Percentiles rank a stretch among this genome's conserved stretches.
Conservation (phyloP, 2,797 vertebrate species). For the Microtus californicus region DNA sequence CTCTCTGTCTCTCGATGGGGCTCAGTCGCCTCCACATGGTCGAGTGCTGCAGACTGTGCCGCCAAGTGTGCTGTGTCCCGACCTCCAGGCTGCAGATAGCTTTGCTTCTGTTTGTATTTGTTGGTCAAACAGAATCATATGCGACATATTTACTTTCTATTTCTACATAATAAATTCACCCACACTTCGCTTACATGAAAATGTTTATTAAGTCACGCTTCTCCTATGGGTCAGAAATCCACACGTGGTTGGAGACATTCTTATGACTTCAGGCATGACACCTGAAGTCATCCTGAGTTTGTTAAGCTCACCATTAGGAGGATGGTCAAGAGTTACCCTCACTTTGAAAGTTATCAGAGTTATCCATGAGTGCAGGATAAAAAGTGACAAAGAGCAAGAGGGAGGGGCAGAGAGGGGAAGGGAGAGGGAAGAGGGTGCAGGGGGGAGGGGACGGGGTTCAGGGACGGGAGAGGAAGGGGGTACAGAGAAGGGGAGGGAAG, state of each 20-base stretch:
- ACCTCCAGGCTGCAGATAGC: neutral
- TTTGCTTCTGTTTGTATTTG: slow-evolving; percentile 6
- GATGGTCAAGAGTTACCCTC: neutral
- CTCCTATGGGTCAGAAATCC: neutral
- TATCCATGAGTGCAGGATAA: neutral
- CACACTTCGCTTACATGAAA: neutral
- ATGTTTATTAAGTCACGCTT: neutral
- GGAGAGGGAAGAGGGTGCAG: neutral
- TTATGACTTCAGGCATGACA: neutral
- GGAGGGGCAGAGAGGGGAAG: neutral
- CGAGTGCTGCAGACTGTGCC: accelerated
- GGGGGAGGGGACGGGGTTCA: accelerated
- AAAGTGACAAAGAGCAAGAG: neutral
- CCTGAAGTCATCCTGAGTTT: neutral
- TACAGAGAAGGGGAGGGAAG: too few species aligned
- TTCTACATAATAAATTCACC: neutral
- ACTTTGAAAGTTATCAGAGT: neutral
- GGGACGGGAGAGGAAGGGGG: too few species aligned
- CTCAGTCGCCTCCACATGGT: too few species aligned
- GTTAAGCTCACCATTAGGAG: too few species aligned
- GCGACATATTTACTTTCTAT: neutral
- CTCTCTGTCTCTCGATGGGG: too few species aligned
- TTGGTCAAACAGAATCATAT: neutral
- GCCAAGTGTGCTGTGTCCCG: accelerated
- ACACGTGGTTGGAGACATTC: neutral